Base-by-base conservation (phyloP, 2,888 invertebrate genomes). In the Catonia carolina region DNA sequence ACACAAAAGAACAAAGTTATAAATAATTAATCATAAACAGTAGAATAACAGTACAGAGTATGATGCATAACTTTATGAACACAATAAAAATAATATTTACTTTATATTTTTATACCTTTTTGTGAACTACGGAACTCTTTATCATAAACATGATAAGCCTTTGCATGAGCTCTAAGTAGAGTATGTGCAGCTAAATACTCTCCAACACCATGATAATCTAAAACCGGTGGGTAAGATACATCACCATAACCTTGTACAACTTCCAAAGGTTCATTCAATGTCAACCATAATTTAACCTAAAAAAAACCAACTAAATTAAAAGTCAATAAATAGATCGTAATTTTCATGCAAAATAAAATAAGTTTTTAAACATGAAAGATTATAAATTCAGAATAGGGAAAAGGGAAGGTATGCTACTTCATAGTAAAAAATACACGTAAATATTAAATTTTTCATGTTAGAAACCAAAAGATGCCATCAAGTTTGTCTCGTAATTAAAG, bases 101-200 rank as follows among this genome's bases (percentile, higher is more conserved):
- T 45, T 55, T 23, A n/a, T n/a, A n/a, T n/a, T n/a, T n/a, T n/a
- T n/a, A 49, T 68, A 79, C 82, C 78, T 70, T 77, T 72, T 65
- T 81, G 79, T 37, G 61, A 64, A 1, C 71, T 66, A 61, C 75
- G 73, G 65, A 77, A 86, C 63, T 79, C 73, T 37, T 74, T 70
- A 54, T 83, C 73, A 67, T 85, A 85, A 36, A 83, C 67, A 49
- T 77, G 75, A 66, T 82, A 87, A 1, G 77, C 81, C 53, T 74
- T 75, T 1, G 82, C 83, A 68, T 88, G 86, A 0, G 83, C 80
- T 57, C 80, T 71, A 17, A 88, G 69, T 54, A 81, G 71, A 65
- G 82, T 81, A 67, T 85, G 83, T 1, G 74, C 73, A 59, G 82
- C 84, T 49, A 78, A 68, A 69, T 86, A 86, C 50, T 79, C 79